Base-by-base conservation (phyloP, 2,113 vertebrate genomes). In the Cinclus mexicanus region DNA sequence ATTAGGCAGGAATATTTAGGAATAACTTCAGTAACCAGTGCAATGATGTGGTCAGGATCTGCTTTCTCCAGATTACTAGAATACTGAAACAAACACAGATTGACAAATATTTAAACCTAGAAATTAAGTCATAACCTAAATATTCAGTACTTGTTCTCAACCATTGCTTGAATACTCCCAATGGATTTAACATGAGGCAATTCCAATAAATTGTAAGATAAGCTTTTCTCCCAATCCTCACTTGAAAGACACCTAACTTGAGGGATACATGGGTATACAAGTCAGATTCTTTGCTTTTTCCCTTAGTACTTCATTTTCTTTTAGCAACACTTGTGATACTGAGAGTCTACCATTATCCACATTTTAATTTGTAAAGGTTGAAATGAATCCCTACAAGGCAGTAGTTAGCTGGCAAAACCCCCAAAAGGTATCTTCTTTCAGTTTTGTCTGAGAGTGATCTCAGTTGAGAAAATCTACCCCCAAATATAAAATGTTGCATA, bases 1-100 rank as follows among this genome's bases (percentile, higher is more conserved):
- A 99, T 96, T 31, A 99, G 98, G 89, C 99, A 99, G 47, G 99
- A 99, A 60, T 99, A 97, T 11, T 94, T 76, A 15, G 99, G 99
- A 85, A 99, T 99, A 65, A 99, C 98, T 96, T 99, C 99, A 33
- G 99, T 98, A 83, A 99, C 99, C 97, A 99, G 91, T 13, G 99
- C 99, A 70, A 99, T 97, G 81, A 99, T 97, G 94, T 99, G 99
- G 87, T 99, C 99, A 11, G 99, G 99, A 95, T 99, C 99, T 39
- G 98, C 95, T 97, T 98, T 99, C 97, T 98, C 98, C 98, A 99
- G 98, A 35, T 91, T 75, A 77, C 98, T 98, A 42, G 98, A 98
- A 97, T 99, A 99, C 99, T 99, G 46, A 10, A 74, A 95, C 49
- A 68, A 94, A 86, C 21, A 93, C 61, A 76, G 55, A 91, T 60